Percentiles rank a stretch among this genome's conserved stretches.
Evolutionary conservation across 2,797 vertebrate genomes (phyloP).

Genomic region (Taenioides sp.): DNA sequence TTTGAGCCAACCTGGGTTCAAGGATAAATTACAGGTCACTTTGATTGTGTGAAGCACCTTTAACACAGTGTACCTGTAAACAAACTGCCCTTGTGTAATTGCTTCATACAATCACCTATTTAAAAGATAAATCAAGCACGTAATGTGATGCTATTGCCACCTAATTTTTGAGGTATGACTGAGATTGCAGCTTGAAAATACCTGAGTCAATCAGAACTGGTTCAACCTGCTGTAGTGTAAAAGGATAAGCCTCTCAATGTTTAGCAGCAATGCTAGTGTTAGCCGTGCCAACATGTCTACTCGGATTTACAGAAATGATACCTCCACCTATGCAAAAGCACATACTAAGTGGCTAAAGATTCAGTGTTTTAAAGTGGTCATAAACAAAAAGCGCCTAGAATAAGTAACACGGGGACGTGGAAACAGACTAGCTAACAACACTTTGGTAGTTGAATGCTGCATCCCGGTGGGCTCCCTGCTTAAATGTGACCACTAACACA

Average conservation of each 20-base stretch:
- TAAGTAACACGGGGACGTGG: too few species aligned
- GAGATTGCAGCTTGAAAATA: slow-evolving; percentile 37
- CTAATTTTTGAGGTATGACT: neutral
- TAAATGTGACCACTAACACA: neutral
- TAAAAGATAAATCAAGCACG: neutral
- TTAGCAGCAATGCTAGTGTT: slow-evolving; percentile 46
- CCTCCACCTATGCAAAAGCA: neutral
- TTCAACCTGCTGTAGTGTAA: slow-evolving; percentile 42
- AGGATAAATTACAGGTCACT: neutral
- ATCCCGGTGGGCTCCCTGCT: neutral
- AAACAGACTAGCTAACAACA: slow-evolving; percentile 10
- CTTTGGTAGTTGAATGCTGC: slow-evolving; percentile 10
- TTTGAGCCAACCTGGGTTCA: neutral
- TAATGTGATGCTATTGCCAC: neutral
- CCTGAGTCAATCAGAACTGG: slow-evolving; percentile 34
- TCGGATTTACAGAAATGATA: slow-evolving; percentile 28
- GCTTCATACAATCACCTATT: neutral
- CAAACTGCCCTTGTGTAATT: slow-evolving; percentile 18
- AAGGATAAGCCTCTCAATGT: slow-evolving; percentile 47
- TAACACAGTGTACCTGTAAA: slow-evolving; percentile 19
- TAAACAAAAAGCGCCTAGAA: neutral
- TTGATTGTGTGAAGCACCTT: neutral
- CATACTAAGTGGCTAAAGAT: fast-evolving
- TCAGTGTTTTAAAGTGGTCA: too few species aligned
- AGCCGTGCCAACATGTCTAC: slow-evolving; percentile 45